These are phyloP conservation scores for Darevskia nairensis DNA, from an alignment of 2,797 vertebrate species.

Conservation along the genomic window DNA sequence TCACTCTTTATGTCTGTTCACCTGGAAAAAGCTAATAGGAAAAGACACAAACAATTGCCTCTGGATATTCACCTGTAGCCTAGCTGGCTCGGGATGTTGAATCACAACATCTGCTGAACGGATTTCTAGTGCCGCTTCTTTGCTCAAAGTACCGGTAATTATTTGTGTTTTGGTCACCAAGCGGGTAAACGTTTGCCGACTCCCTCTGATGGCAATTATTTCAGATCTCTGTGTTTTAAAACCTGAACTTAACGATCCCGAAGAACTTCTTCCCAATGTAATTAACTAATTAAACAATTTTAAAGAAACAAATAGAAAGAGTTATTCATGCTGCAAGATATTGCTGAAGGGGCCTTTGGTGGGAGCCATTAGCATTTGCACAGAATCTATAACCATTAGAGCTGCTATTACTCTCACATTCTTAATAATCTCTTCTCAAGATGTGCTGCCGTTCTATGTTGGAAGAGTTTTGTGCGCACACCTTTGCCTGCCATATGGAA, in stretches of 20 bases:
- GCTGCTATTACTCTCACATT: conserved; percentile 1
- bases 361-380: conserved; percentile 57
- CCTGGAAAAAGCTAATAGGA: not conserved
- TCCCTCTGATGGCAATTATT: conserved; percentile 60
- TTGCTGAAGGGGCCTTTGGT: conserved; percentile 55
- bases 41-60: not conserved
- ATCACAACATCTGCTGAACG: conserved; percentile 23
- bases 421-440: conserved; percentile 35
- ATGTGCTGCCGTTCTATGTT: not conserved
- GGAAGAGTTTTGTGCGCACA: conserved; percentile 13
- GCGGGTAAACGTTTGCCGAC: conserved; percentile 50
- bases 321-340: conserved; percentile 60
- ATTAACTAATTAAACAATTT: conserved; percentile 73
- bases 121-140: not conserved
- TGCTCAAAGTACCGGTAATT: conserved; percentile 1
- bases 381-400: conserved; percentile 49
- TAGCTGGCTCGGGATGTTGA: not conserved
- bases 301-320: conserved; percentile 56
- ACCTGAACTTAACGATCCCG: conserved; percentile 67
- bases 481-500: rapidly evolving
- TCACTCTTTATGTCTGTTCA: not conserved
- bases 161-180: conserved; percentile 37
- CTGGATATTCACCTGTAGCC: not conserved
- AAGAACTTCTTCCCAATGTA: conserved; percentile 63
- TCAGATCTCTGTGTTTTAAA: conserved; percentile 56